These are phyloP conservation scores for Dryoscopus gambensis DNA, from an alignment of 2,113 vertebrate genomes.

Conservation along the genomic window DNA sequence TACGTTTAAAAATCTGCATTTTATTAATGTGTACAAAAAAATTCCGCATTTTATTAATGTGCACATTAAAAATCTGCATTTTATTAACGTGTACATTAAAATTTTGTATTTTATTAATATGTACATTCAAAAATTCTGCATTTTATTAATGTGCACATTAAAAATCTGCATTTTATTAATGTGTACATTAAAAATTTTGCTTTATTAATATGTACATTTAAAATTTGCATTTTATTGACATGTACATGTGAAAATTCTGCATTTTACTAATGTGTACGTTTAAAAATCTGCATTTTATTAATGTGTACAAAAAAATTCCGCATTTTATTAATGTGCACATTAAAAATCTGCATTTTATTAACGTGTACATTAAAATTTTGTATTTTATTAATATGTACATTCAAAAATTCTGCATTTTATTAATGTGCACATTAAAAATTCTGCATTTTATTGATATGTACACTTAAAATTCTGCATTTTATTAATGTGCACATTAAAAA, in stretches of 20 bases:
- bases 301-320: rapidly evolving
- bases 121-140: too few relatives aligned
- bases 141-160: background rate
- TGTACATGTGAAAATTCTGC: background rate
- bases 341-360: background rate
- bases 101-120: background rate
- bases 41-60: background rate
- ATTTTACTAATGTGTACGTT: too few relatives aligned
- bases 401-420: background rate
- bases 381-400: background rate
- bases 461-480: background rate
- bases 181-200: background rate
- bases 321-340: background rate
- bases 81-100: background rate
- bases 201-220: rapidly evolving
- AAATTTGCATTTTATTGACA: background rate
- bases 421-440: rapidly evolving
- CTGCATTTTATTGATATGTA: background rate
- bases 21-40: rapidly evolving
- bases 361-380: background rate
- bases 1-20: background rate
- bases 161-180: background rate
- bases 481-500: background rate
- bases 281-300: background rate
- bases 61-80: background rate